Percentiles rank a stretch among this genome's conserved stretches.
Conservation (phyloP, 2,113 vertebrate genomes). For the Oriolus oriolus region DNA sequence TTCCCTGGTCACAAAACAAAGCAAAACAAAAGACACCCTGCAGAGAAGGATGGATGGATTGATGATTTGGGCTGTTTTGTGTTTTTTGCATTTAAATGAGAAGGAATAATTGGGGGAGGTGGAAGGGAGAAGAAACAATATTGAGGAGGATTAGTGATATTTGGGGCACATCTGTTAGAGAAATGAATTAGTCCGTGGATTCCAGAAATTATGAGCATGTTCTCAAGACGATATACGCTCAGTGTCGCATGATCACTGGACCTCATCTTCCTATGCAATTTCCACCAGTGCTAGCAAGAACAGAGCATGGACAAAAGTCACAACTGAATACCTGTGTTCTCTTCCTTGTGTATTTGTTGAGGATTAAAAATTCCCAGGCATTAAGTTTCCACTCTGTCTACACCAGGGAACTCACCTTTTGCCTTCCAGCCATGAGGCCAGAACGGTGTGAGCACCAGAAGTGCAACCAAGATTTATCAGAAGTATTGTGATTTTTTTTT, state of each 20-base stretch:
- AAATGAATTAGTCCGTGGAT: conserved; percentile 17
- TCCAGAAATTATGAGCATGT: conserved; percentile 15
- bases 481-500: not conserved
- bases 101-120: not conserved
- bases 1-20: not conserved
- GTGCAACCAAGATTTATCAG: not conserved
- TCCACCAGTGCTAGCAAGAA: not conserved
- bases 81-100: conserved; percentile 16
- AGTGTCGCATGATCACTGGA: not conserved
- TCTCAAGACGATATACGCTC: conserved; percentile 21
- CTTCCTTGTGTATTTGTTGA: not conserved
- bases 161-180: conserved; percentile 57
- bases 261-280: not conserved
- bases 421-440: not conserved
- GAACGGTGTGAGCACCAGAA: not conserved
- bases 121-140: not conserved
- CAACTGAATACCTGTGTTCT: not conserved
- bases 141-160: conserved; percentile 51
- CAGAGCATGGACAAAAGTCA: not conserved
- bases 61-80: not conserved
- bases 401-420: not conserved
- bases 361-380: not conserved
- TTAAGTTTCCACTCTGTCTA: not conserved
- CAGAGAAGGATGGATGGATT: not conserved
- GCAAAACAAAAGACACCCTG: conserved; percentile 1